Base-by-base conservation (phyloP, 2,888 invertebrate species). In the Xestia sexstrigata region DNA sequence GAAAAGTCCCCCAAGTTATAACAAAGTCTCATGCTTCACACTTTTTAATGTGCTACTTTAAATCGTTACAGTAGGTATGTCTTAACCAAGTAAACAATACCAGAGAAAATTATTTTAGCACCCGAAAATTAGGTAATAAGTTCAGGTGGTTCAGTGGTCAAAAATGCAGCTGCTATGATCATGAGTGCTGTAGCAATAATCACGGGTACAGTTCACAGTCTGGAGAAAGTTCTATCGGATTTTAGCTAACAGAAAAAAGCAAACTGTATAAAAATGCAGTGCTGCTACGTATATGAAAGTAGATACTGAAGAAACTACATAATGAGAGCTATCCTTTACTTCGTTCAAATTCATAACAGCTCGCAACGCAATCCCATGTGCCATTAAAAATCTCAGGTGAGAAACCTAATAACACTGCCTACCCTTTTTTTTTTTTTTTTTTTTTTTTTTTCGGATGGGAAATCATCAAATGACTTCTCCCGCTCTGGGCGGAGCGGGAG, bases 1-100 rank as follows among this genome's bases (percentile, higher is more conserved):
- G 17, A 30, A 69, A 79, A 75, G 55, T 81, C 15, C 15, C 17
- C 13, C 26, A 79, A 79, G 73, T 79, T 66, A 11, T 26, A 47
- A 26, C 45, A 20, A 62, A n/a, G n/a, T n/a, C 9, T 79, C 47
- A 20, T 6, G 71, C 39, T 75, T 65, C 35, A n/a, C 47, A 49
- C 23, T 65, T 78, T 74, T 65, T 17, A 58, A 23, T 35, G 15
- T 30, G 47, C 20, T 30, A 20, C n/a, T 6, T 35, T 35, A 47
- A 45, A 45, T 45, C n/a, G n/a, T 30, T 35, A 35, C 23, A 55
- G 1, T n/a, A n/a, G n/a, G n/a, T 17, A 7, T 39, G 39, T 20
- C 35, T 23, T 8, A 47, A 17, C 13, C 8, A 30, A 49, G 17
- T 5, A 20, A 42, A 42, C 11, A 30, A 62, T 17, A 45, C 2